Base-by-base conservation (phyloP, 1,140 invertebrate genomes). In the Pseudobourletiella spinata region DNA sequence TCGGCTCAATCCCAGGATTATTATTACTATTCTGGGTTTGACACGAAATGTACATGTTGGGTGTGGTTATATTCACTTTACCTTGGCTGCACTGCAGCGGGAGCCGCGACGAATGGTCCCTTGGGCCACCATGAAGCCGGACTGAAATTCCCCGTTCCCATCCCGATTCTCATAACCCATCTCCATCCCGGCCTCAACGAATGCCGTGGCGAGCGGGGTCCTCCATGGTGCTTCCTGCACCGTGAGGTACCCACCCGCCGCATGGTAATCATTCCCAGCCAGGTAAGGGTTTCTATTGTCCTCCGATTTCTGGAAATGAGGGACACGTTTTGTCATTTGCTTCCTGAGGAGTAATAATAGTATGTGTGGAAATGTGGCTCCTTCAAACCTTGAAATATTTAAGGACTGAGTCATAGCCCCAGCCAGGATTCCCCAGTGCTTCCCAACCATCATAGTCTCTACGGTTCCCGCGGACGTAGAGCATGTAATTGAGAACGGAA, bases 361-460 rank as follows among this genome's bases (percentile, higher is more conserved):
- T n/a, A n/a, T n/a, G n/a, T n/a, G n/a, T n/a, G n/a, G n/a, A n/a
- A n/a, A n/a, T 39, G 32, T 8, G 32, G n/a, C n/a, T 39, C 8
- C n/a, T 39, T 39, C 25, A 2, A 61, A 66, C 67, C 71, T 91
- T 89, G 75, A 96, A 97, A 71, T 95, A 96, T 46, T 89, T 85
- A 0, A 95, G 74, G 0, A 87, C 85, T 30, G 91, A 86, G 48
- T 87, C 83, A 70, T 86, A 93, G 0, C 87, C 85, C 96, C 96
- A 99, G 2, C 91, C 92, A 0, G 82, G 81, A 69, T 95, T 96
- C 0, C 95, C 95, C 29, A 87, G 76, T 0, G 81, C 76, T 72
- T 93, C 91, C 95, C 96, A 99, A 3, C 80, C 79, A 71, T 98
- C 90, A 73, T 98, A 99, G 73, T 99, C 95, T 61, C 82, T 84